A percentile compares a stretch with the other conserved stretches of the same genome.
phyloP scores from a whole-genome alignment of 2,113 vertebrate genomes.

The Cyanoramphus novaezelandiae region DNA sequence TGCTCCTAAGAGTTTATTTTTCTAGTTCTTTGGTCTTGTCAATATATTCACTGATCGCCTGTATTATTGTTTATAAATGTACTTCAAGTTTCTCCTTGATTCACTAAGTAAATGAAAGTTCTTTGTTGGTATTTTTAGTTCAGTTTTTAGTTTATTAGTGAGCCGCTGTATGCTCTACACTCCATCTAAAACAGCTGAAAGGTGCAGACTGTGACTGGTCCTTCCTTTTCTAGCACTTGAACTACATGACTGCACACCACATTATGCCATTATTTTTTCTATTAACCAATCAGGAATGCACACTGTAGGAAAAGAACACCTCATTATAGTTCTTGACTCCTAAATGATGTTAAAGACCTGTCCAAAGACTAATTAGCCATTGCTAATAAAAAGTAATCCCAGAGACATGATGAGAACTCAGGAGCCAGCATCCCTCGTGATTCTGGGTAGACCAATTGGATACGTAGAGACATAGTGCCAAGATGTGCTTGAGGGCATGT shows the following conservation, averaged over 20 bases:
- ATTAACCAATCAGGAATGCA: not conserved
- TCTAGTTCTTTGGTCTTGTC: not conserved
- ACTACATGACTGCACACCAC: not conserved
- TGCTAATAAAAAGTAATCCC: not conserved
- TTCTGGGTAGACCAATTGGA: not conserved
- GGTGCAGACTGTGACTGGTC: accelerated
- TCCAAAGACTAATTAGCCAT: not conserved
- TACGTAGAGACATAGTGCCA: not conserved
- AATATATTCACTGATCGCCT: not conserved
- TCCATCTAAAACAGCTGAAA: not conserved
- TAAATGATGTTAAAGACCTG: not conserved
- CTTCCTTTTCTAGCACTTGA: not conserved
- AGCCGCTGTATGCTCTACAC: not conserved
- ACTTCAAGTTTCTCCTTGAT: not conserved
- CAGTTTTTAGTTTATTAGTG: not conserved
- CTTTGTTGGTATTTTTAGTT: not conserved
- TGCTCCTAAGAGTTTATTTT: not conserved
- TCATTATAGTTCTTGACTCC: not conserved
- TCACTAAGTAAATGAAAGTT: not conserved
- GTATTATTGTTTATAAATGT: not conserved
- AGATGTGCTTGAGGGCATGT: not conserved
- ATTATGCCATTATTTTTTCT: not conserved
- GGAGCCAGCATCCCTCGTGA: not conserved
- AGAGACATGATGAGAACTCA: not conserved
- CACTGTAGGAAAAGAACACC: not conserved